These are phyloP conservation scores for Stramonita haemastoma DNA, from an alignment of 2,888 invertebrate species.

Conservation along the genomic window DNA sequence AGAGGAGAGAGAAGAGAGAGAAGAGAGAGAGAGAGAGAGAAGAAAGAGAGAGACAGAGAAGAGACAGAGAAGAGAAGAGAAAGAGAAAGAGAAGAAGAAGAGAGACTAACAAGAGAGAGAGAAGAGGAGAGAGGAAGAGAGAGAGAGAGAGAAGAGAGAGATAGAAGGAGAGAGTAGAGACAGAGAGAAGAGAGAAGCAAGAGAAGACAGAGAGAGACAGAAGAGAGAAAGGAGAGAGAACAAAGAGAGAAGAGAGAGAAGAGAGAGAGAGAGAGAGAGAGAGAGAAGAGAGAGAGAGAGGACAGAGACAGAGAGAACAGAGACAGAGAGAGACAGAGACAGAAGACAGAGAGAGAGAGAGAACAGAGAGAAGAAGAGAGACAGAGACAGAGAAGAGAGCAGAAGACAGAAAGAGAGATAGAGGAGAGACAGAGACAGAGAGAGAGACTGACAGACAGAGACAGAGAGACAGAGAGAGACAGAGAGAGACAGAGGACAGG, in stretches of 20 bases:
- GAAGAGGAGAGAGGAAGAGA: not conserved
- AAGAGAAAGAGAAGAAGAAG: not conserved
- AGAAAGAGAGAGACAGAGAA: not conserved
- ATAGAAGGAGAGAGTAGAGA: not conserved
- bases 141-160: not conserved
- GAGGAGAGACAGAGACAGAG: not conserved
- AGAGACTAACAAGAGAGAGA: not conserved
- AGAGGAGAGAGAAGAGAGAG: not conserved
- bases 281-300: not conserved
- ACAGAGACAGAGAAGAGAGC: not conserved
- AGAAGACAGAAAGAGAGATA: not conserved
- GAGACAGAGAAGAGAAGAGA: not conserved
- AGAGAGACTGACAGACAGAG: not conserved
- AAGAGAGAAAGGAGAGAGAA: not conserved
- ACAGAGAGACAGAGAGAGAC: not conserved
- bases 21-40: not conserved
- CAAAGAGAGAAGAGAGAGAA: not conserved
- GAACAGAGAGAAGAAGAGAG: no score
- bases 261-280: constrained; percentile 5
- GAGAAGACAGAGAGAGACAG: not conserved
- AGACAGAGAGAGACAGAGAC: no score
- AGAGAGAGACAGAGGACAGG: not conserved
- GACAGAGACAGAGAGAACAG: no score
- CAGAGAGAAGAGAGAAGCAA: no score
- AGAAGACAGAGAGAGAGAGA: no score